Conservation (phyloP, 2,888 invertebrate genomes). For the Drosophila demipolita region DNA sequence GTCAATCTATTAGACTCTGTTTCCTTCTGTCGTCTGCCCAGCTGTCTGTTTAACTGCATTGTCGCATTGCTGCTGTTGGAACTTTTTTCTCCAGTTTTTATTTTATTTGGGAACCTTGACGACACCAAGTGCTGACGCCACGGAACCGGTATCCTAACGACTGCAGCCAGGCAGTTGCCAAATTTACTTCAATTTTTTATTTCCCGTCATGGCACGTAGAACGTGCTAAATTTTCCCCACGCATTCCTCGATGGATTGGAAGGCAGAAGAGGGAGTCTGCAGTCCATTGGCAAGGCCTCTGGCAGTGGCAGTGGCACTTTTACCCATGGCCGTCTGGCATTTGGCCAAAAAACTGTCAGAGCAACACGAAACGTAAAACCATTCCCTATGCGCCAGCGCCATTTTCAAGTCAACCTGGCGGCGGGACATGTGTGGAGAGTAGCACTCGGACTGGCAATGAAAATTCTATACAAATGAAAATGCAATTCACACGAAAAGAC, state of each 20-base stretch:
- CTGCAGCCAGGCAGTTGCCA: slow-evolving; percentile 72
- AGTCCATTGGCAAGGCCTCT: slow-evolving; percentile 36
- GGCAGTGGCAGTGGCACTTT: slow-evolving; percentile 36
- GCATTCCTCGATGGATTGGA: slow-evolving; percentile 62
- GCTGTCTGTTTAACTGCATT: slow-evolving; percentile 58
- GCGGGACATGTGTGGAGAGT: slow-evolving; percentile 64
- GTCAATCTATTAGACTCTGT: slow-evolving; percentile 35
- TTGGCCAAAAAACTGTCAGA: slow-evolving; percentile 78
- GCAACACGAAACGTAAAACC: slow-evolving; percentile 69
- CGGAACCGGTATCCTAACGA: slow-evolving; percentile 57
- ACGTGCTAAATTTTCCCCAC: slow-evolving; percentile 80
- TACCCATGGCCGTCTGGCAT: slow-evolving; percentile 58
- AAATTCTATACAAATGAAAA: slow-evolving; percentile 80
- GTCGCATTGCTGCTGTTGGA: slow-evolving; percentile 70
- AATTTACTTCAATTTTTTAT: slow-evolving; percentile 80
- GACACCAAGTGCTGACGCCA: slow-evolving; percentile 64
- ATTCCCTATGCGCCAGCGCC: slow-evolving; percentile 4
- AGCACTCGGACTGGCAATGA: slow-evolving; percentile 65
- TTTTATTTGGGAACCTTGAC: slow-evolving; percentile 56
- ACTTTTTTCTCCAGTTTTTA: slow-evolving; percentile 18
- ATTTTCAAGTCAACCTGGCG: slow-evolving; percentile 37
- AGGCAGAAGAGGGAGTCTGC: slow-evolving; percentile 23
- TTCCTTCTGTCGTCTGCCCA: slow-evolving; percentile 16
- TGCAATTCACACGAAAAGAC: slow-evolving; percentile 75
- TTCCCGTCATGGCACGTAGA: slow-evolving; percentile 71